Evolutionary conservation across 2,113 vertebrate genomes (phyloP), one percentile per base, ranked within the genome.

Genomic region (Oenanthe melanoleuca): DNA sequence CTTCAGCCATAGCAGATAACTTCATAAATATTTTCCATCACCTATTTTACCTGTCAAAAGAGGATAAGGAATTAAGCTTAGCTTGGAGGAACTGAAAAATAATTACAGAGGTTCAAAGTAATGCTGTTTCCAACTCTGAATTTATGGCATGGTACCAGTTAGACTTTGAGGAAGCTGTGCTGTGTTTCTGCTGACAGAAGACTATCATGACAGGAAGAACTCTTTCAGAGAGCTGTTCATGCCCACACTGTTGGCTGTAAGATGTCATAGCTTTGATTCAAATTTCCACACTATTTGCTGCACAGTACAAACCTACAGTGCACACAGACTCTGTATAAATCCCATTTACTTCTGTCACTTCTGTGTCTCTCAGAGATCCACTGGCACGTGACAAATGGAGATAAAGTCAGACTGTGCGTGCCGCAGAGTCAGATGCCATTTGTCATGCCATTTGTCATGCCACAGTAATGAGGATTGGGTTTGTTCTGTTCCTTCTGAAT

Each of bases 391-490:
- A 40, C 6, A 72, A 81, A 40, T 12, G n/a, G 49, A n/a, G 25
- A 73, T 49, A 44, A 66, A 81, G 16, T 60, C 34, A 74, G 24
- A 28, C 9, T 49, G 24, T 14, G 26, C 0, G 0, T 37, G 53
- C 31, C 40, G 16, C 14, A 71, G 38, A 66, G 65, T 67, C n/a
- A 64, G 24, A 56, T 64, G 20, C n/a, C 8, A 3, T 52, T 89
- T 28, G 14, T 44, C 12, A 44, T n/a, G 13, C 10, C 12, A 26
- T 67, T 67, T 65, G 74, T 45, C 44, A 45, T 45, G 44, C 24
- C 8, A 26, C 18, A 59, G 38, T 55, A 55, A 28, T 0, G 0
- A 47, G 6, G 11, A 53, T 12, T 18, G 18, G 9, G 11, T 34
- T 81, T 71, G 34, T 53, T 60, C 37, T 69, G 6, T 82, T 94